Evolutionary conservation across 1,140 invertebrate species (phyloP).

Genomic region (Cepaea nemoralis): DNA sequence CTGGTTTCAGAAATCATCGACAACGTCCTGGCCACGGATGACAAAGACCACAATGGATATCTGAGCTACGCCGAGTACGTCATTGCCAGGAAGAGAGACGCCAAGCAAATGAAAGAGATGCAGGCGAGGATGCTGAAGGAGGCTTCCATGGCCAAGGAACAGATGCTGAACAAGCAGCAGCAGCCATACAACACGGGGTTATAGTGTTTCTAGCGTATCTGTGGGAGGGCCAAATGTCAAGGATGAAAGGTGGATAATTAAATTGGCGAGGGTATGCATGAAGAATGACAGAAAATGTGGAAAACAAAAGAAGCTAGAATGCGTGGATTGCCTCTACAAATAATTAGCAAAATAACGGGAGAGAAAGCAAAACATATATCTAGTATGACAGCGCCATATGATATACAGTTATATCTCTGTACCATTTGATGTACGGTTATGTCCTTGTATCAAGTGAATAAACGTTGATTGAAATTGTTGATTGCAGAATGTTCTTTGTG

Average conservation of each 20-base stretch:
- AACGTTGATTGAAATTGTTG: no score
- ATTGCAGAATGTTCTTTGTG: no score
- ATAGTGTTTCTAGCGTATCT: neutral
- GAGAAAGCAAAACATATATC: no score
- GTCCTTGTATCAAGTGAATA: no score
- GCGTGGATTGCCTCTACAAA: no score
- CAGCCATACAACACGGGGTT: constrained; percentile 38
- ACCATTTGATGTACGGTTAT: no score
- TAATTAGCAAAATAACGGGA: no score
- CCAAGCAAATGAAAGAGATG: constrained; percentile 50
- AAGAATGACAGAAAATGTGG: no score
- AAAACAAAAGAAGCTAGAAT: no score
- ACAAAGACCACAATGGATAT: constrained; percentile 85
- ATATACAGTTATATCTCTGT: no score
- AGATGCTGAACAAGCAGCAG: constrained; percentile 28
- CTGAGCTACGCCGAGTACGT: constrained; percentile 85
- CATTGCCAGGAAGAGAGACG: constrained; percentile 72
- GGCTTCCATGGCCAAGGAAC: constrained; percentile 23
- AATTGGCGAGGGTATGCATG: no score
- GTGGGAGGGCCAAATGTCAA: neutral
- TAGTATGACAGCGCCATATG: no score
- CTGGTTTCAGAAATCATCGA: constrained; percentile 83
- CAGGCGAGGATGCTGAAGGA: constrained; percentile 43
- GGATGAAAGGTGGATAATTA: neutral
- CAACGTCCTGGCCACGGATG: constrained; percentile 82